A percentile compares a stretch with the other conserved stretches of the same genome.
Conservation (phyloP, 2,113 vertebrate species). For the Mixornis gularis region DNA sequence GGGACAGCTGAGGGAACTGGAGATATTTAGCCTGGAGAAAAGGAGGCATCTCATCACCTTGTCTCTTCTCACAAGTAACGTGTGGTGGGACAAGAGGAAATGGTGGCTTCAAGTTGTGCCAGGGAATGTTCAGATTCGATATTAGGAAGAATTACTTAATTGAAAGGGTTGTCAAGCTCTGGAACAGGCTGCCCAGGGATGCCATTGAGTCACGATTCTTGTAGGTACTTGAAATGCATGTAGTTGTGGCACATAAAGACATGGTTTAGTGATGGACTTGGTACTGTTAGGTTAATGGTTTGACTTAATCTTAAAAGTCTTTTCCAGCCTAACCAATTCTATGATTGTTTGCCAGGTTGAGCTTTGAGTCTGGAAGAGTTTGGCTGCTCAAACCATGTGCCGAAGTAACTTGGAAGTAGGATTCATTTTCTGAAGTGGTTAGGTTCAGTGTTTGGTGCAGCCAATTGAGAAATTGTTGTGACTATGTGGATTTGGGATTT, state of each 20-base stretch:
- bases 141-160: neutral
- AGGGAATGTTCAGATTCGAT: neutral
- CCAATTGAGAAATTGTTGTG: rapidly evolving
- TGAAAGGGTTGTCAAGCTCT: neutral
- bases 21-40: neutral
- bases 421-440: neutral
- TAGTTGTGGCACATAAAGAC: neutral
- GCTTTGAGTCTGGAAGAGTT: neutral
- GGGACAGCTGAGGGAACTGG: neutral
- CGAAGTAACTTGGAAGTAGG: neutral
- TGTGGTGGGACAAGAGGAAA: neutral
- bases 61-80: neutral
- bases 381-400: neutral
- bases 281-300: neutral
- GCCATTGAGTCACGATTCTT: neutral
- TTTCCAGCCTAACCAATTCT: neutral
- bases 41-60: neutral
- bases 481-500: neutral
- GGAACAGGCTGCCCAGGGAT: neutral
- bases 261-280: neutral
- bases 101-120: neutral
- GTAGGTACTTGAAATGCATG: neutral
- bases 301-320: neutral
- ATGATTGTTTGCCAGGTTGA: neutral
- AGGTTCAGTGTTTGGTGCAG: neutral